Base-by-base conservation (phyloP, 64 coral and sea anemone genomes). In the Cladopsammia gracilis region DNA sequence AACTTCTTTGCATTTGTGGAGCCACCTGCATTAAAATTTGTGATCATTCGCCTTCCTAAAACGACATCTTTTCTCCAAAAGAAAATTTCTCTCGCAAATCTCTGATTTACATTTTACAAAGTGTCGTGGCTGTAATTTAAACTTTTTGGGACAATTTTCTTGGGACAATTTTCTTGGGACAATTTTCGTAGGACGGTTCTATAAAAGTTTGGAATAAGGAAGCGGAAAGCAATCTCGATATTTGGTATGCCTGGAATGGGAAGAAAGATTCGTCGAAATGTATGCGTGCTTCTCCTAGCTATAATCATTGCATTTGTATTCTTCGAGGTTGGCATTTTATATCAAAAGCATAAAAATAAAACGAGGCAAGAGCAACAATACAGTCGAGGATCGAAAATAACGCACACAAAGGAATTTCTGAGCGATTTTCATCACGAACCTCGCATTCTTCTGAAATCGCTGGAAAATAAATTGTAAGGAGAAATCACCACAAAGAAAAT, bases 261-360 rank as follows among this genome's bases (percentile, higher is more conserved):
- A 16, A 16, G 59, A 45, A 83, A 65, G 18, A 43, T 10, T n/a
- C 79, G 60, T 64, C 60, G 79, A 64, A 64, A 47, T 42, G 10
- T 64, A 3, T 83, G n/a, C 7, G 15, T 83, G 34, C 48, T 83
- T 24, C 7, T 62, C 10, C 43, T 83, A 6, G 79, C 79, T 7
- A 18, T 42, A 15, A 64, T 64, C 26, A 45, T 25, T 24, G 79
- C 79, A 16, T 46, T 64, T 10, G 16, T 83, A 5, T 83, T 83
- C 79, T 64, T 83, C 79, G 6, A 83, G 45, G 26, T 64, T 20
- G 79, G 54, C 16, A 83, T 83, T 46, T 22, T 64, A 11, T 46
- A 64, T 6, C 60, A 11, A 8, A 26, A 64, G 22, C 48, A 83
- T 46, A 6, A 83, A 43, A 64, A 42, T n/a, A 48, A 83, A 46